Percentiles rank a stretch among this genome's conserved stretches.
Evolutionary conservation across 2,888 invertebrate genomes (phyloP).

Genomic region (Hanleya hanleyi): DNA sequence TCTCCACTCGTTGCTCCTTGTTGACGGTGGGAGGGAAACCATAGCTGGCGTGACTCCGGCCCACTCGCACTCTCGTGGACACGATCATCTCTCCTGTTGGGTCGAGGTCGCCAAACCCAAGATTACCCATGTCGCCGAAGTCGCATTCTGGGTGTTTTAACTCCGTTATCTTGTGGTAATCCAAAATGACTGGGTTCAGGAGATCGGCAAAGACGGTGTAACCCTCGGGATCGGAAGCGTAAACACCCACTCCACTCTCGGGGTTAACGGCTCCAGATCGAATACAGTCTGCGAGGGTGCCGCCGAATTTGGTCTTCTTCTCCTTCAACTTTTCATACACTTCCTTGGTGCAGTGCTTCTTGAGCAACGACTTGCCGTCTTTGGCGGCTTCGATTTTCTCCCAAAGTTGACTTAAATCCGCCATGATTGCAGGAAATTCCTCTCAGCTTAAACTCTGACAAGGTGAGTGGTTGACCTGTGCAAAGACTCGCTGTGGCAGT

Average conservation of each 20-base stretch:
- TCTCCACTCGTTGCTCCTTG: conserved; percentile 54
- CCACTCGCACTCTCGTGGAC: conserved; percentile 65
- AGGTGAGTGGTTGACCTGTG: no score
- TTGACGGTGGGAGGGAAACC: conserved; percentile 84
- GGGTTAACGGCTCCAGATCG: conserved; percentile 86
- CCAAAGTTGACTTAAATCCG: background rate
- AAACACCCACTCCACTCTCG: conserved; percentile 83
- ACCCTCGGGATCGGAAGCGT: conserved; percentile 60
- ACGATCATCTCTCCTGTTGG: conserved; percentile 85
- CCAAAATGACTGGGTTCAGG: conserved; percentile 73
- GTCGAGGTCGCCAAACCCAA: conserved; percentile 87
- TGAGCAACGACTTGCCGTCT: conserved; percentile 38
- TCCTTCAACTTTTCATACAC: conserved; percentile 39
- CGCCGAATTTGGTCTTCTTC: conserved; percentile 38
- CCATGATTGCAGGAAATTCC: no score
- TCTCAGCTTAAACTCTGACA: no score
- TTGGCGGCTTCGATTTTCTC: conserved; percentile 39
- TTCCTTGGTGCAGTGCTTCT: conserved; percentile 35
- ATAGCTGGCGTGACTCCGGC: conserved; percentile 60
- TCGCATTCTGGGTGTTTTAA: conserved; percentile 84
- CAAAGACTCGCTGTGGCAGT: no score
- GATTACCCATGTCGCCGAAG: conserved; percentile 90
- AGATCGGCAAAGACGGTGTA: conserved; percentile 58
- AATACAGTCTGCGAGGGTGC: conserved; percentile 39
- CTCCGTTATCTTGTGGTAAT: conserved; percentile 54